Evolutionary conservation across 2,888 invertebrate species (phyloP).

Genomic region (Galerucella calmariensis): DNA sequence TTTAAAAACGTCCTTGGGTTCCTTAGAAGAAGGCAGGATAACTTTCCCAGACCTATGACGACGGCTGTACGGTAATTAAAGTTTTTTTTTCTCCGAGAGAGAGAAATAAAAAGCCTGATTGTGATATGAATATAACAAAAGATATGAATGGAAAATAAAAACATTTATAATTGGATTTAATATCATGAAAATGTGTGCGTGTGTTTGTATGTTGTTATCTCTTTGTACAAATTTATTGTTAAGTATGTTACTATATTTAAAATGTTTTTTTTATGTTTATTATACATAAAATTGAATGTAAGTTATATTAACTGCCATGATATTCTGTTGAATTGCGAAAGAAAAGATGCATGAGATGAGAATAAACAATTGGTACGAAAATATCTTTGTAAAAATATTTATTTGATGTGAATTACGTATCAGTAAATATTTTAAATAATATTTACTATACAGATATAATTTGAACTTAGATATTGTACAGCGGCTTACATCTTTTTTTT

Average conservation of each 20-base stretch:
- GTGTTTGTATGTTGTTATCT: slow-evolving; percentile 11
- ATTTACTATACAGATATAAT: too few relatives aligned
- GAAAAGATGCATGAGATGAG: neutral
- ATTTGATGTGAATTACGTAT: neutral
- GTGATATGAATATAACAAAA: slow-evolving; percentile 35
- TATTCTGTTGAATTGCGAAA: neutral
- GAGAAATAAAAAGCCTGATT: slow-evolving; percentile 60
- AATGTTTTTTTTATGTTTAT: slow-evolving; percentile 36
- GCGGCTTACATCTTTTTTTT: too few relatives aligned
- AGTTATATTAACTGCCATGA: slow-evolving; percentile 55
- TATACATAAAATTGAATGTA: slow-evolving; percentile 48
- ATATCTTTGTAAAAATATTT: neutral
- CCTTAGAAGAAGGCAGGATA: slow-evolving; percentile 65
- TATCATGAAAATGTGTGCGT: slow-evolving; percentile 13
- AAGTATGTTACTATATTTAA: slow-evolving; percentile 32
- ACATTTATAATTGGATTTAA: slow-evolving; percentile 26
- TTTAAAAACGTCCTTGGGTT: slow-evolving; percentile 71
- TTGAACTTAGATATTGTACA: too few relatives aligned
- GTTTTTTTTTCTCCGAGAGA: slow-evolving; percentile 53
- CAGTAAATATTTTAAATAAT: too few relatives aligned
- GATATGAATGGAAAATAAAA: neutral
- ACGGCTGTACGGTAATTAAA: slow-evolving; percentile 60
- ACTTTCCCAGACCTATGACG: slow-evolving; percentile 62
- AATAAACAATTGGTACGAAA: neutral
- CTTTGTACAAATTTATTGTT: slow-evolving; percentile 27